Conservation (phyloP, 2,113 vertebrate genomes). For the Diadophis punctatus region DNA sequence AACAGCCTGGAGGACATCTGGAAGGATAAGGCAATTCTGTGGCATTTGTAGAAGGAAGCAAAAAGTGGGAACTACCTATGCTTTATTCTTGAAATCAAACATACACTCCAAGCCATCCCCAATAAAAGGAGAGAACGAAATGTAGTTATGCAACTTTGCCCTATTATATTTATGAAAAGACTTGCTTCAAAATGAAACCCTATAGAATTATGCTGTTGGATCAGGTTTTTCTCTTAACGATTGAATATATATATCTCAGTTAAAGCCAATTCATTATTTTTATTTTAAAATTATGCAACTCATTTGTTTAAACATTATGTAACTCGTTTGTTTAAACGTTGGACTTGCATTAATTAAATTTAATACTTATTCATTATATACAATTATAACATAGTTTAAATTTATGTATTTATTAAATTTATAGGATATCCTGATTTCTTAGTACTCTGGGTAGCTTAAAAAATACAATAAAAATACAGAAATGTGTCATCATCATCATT, state of each 20-base stretch:
- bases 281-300: background rate
- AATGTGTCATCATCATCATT: no score
- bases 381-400: background rate
- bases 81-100: background rate
- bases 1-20: background rate
- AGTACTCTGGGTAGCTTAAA: no score
- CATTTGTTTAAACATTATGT: background rate
- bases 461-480: no score
- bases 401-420: no score
- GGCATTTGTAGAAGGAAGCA: background rate
- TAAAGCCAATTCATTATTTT: background rate
- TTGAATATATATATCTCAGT: background rate
- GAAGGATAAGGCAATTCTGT: background rate
- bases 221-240: background rate
- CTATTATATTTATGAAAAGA: background rate
- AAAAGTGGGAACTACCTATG: background rate
- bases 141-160: background rate
- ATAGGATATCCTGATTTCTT: no score
- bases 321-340: no score
- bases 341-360: background rate
- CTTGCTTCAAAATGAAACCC: background rate
- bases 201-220: background rate
- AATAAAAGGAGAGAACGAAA: background rate
- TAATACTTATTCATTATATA: background rate
- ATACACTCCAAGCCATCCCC: background rate